Evolutionary conservation across 2,888 invertebrate species (phyloP), one percentile per base, ranked within the genome.

Genomic region (Hydroisotoma schaefferi): DNA sequence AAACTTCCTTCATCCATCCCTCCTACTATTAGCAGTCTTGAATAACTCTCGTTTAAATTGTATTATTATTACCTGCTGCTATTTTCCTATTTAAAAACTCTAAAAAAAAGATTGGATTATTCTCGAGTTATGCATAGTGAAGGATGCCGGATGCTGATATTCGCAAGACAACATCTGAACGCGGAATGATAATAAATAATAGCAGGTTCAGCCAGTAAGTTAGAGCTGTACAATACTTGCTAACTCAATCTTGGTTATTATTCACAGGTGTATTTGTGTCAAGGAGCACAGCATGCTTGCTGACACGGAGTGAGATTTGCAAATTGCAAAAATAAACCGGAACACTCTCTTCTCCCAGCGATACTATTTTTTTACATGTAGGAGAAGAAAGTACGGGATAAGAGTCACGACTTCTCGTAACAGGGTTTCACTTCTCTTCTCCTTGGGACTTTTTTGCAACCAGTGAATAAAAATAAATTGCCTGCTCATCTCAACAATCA

Each of bases 321-420:
- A 46, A 46, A 46, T 46, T 26, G 20, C 8, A 49, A 49, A 49
- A 29, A 28, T 49, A 49, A 49, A 49, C 49, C 49, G 49, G 49
- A 49, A 49, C 49, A 46, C 23, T 40, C 20, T 40, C 40, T 40
- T 15, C 8, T 40, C 8, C 40, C 20, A n/a, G n/a, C n/a, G n/a
- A n/a, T n/a, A n/a, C n/a, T n/a, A n/a, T n/a, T n/a, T n/a, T n/a
- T n/a, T n/a, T n/a, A n/a, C n/a, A n/a, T n/a, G n/a, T n/a, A 33
- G 12, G 33, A 33, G 33, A 12, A 43, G 5, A 25, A 49, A 49
- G 4, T 25, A 49, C 28, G 27, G 29, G 49, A 49, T 27, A 49
- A n/a, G 29, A 49, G 49, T 49, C 49, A 49, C 49, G 49, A 49
- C 49, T 49, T 49, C n/a, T 46, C 46, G 8, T 20, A 46, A 18